Conservation (phyloP, 1,140 invertebrate species). For the Panonychus citri region DNA sequence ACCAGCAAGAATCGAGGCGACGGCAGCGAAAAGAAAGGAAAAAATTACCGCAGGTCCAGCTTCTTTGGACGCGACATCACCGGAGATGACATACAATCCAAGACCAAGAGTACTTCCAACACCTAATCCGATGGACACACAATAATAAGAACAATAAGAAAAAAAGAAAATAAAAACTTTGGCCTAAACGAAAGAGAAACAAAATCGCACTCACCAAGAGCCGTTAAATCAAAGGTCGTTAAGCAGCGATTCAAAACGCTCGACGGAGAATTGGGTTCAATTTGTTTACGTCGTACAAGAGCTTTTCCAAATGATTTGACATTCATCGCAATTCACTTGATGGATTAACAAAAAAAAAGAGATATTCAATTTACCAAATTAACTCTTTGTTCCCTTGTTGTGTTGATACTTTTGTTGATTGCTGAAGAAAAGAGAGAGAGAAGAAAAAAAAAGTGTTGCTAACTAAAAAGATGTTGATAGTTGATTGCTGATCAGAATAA, state of each 20-base stretch:
- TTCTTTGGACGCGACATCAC: conserved; percentile 53
- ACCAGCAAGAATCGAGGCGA: conserved; percentile 56
- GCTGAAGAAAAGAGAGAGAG: no score
- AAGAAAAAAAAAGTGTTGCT: no score
- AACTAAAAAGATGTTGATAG: no score
- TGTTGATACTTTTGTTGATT: no score
- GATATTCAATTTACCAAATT: no score
- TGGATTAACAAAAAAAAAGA: background rate
- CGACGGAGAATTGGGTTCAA: conserved; percentile 16
- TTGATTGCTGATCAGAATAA: no score
- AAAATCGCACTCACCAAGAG: conserved; percentile 34
- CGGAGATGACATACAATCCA: conserved; percentile 68
- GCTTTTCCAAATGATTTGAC: conserved; percentile 13
- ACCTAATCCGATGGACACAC: conserved; percentile 20
- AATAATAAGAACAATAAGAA: background rate
- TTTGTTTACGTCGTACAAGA: conserved; percentile 9
- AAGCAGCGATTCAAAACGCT: conserved; percentile 46
- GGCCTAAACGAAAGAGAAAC: no score
- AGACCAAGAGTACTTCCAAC: conserved; percentile 69
- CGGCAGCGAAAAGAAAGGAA: conserved; percentile 65
- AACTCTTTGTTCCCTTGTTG: no score
- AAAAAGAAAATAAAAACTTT: background rate
- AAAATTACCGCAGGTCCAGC: conserved; percentile 48
- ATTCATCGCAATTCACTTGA: background rate
- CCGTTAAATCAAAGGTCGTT: conserved; percentile 48